Evolutionary conservation across 1,140 invertebrate genomes (phyloP).

Genomic region (Pseudomyrmex gracilis): DNA sequence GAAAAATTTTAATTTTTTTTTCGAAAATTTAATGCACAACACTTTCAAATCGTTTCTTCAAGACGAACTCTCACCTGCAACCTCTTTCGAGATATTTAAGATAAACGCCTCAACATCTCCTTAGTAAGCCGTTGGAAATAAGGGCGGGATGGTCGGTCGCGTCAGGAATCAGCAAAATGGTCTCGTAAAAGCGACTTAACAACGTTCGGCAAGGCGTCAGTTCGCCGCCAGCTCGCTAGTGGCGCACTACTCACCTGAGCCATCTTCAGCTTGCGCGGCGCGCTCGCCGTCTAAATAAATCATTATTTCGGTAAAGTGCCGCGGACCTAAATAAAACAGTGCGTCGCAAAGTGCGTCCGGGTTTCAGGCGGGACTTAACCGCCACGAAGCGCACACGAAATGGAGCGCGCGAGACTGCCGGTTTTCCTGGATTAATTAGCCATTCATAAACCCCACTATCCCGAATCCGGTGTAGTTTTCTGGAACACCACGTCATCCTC

Average conservation of each 20-base stretch:
- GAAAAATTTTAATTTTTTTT: background rate
- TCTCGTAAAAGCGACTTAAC: constrained; percentile 49
- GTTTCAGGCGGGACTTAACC: constrained; percentile 74
- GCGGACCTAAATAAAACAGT: constrained; percentile 74
- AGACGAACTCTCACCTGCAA: background rate
- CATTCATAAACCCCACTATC: constrained; percentile 71
- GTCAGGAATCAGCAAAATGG: constrained; percentile 29
- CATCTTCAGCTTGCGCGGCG: background rate
- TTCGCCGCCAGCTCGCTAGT: background rate
- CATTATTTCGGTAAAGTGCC: constrained; percentile 72
- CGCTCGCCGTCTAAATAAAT: constrained; percentile 73
- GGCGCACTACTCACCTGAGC: constrained; percentile 25
- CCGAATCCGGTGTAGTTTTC: constrained; percentile 29
- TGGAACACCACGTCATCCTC: background rate
- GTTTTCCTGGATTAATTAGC: constrained; percentile 77
- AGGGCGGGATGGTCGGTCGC: constrained; percentile 4
- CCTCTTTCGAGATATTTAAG: constrained; percentile 4
- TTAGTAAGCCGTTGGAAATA: background rate
- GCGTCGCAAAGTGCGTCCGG: constrained; percentile 48
- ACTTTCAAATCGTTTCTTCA: background rate
- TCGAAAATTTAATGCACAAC: background rate
- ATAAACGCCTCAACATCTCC: background rate
- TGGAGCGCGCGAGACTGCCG: constrained; percentile 26
- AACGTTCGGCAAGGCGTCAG: constrained; percentile 24
- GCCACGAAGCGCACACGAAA: constrained; percentile 59